A percentile compares a stretch with the other conserved stretches of the same genome.
These are phyloP conservation scores for Sakesphorus luctuosus DNA, from an alignment of 2,113 vertebrate species.

Conservation along the genomic window DNA sequence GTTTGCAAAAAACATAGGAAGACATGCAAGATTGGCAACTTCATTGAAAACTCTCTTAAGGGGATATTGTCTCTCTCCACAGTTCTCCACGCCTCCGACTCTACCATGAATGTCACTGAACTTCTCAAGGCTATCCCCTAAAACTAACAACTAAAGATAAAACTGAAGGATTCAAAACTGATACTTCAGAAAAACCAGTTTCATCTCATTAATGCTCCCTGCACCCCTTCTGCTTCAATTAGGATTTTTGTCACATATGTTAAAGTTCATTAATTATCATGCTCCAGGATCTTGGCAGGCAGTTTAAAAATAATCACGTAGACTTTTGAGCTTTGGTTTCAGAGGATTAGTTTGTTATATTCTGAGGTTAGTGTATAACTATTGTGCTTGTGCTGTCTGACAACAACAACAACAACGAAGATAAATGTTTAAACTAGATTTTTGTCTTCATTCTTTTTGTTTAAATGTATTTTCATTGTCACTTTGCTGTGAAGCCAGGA, in stretches of 20 bases:
- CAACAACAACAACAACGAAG: background rate
- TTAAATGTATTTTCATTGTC: background rate
- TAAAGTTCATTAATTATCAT: slow-evolving; percentile 24
- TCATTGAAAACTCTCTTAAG: background rate
- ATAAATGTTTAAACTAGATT: background rate
- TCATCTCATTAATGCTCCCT: background rate
- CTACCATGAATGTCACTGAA: background rate
- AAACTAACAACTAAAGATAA: background rate
- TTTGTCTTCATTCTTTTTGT: background rate
- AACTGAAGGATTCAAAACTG: background rate
- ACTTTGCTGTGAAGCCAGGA: background rate
- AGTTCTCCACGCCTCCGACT: background rate
- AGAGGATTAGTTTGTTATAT: background rate
- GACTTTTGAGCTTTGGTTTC: slow-evolving; percentile 2
- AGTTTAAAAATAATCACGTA: slow-evolving; percentile 11
- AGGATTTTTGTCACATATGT: background rate
- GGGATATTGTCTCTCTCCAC: background rate
- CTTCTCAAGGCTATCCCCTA: background rate
- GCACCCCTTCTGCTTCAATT: background rate
- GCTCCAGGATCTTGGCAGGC: background rate
- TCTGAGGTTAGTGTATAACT: background rate
- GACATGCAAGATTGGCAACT: background rate
- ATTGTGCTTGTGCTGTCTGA: background rate
- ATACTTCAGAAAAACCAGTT: background rate
- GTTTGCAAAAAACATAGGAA: background rate